A percentile compares a stretch with the other conserved stretches of the same genome.
phyloP scores from a whole-genome alignment of 2,113 vertebrate species.

The Ophiodon elongatus region DNA sequence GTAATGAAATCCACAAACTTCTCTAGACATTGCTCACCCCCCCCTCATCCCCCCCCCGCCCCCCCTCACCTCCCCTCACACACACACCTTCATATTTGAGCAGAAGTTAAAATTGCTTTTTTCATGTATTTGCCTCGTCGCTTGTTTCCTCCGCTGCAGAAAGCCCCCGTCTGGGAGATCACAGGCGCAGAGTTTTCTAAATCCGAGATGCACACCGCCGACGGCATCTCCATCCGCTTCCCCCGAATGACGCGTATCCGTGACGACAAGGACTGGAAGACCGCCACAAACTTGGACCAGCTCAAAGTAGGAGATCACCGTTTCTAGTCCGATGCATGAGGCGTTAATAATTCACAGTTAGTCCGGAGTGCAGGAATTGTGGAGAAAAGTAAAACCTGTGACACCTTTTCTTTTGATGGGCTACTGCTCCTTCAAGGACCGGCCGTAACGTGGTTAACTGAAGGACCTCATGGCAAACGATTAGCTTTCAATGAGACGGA shows the following conservation, averaged over 20 bases:
- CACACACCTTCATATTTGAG: neutral
- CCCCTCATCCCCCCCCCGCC: no score
- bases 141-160: constrained; percentile 80
- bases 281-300: constrained; percentile 92
- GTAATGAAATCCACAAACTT: neutral
- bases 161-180: constrained; percentile 97
- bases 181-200: constrained; percentile 97
- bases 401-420: neutral
- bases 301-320: constrained; percentile 86
- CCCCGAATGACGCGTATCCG: constrained; percentile 96
- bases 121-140: no score
- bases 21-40: neutral
- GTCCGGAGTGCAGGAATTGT: no score
- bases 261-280: constrained; percentile 97
- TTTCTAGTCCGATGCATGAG: neutral
- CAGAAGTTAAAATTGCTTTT: neutral
- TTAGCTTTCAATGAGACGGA: neutral
- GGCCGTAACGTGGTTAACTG: neutral
- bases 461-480: neutral
- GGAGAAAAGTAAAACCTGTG: neutral
- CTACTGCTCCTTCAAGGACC: neutral
- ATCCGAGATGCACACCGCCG: constrained; percentile 95
- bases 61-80: no score
- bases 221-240: constrained; percentile 98
- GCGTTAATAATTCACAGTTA: neutral